Percentiles rank a stretch among this genome's conserved stretches.
Conservation (phyloP, 2,113 vertebrate species). For the Bujurquina vittata region DNA sequence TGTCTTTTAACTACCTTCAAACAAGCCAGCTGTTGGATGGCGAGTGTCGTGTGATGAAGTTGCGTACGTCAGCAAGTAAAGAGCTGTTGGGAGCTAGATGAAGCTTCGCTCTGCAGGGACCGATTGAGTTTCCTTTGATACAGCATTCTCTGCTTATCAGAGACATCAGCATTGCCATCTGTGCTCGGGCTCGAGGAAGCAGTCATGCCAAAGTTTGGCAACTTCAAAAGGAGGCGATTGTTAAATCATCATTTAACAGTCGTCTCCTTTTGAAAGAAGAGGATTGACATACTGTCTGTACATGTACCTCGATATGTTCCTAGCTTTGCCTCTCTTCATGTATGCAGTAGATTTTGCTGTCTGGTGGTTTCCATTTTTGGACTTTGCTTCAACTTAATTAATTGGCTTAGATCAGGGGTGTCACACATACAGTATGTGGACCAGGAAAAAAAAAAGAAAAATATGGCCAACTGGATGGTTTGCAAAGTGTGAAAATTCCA, state of each 20-base stretch:
- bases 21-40: conserved; percentile 60
- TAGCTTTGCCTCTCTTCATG: not conserved
- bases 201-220: conserved; percentile 15
- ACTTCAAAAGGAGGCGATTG: not conserved
- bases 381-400: not conserved
- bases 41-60: conserved; percentile 20
- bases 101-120: conserved; percentile 20
- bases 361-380: not conserved
- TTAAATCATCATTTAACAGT: not conserved
- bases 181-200: not conserved
- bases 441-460: not conserved
- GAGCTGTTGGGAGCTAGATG: not conserved
- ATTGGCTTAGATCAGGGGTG: not conserved
- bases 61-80: conserved; percentile 29
- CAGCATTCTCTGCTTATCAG: conserved; percentile 28
- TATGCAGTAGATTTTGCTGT: not conserved
- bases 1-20: conserved; percentile 68
- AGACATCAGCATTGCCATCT: conserved; percentile 13
- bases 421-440: not conserved
- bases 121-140: conserved; percentile 39
- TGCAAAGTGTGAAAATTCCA: not conserved
- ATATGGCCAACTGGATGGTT: not conserved
- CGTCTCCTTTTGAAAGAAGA: not conserved
- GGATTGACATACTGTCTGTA: not conserved
- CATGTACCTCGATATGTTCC: not conserved